Base-by-base conservation (phyloP, 2,113 vertebrate genomes). In the Trematocara nigrifrons region DNA sequence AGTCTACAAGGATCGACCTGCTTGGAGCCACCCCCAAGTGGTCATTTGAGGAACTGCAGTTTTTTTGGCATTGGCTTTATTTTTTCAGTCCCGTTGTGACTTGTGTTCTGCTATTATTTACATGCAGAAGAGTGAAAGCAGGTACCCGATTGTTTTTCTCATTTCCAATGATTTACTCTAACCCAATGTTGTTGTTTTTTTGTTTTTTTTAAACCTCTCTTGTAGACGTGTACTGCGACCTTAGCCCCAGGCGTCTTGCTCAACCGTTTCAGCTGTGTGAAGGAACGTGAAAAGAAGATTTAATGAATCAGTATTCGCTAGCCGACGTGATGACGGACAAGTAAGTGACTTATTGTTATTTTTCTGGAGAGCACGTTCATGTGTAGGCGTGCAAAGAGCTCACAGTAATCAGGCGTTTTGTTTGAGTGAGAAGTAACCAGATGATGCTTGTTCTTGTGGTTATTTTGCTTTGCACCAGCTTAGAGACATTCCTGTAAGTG, bases 261-360 rank as follows among this genome's bases (percentile, higher is more conserved):
- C 88, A 59, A 57, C 87, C 52, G 4, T 91, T 93, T 91, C 82
- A 78, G 16, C 85, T 38, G 87, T 85, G 91, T 79, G 90, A 90
- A 81, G 83, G 82, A 66, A 89, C 87, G 51, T 38, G 40, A 83
- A 84, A 86, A 88, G 90, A 79, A 69, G 85, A 87, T 95, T 96
- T 94, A 88, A 97, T 96, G 95, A 95, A 95, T 95, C 95, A 94
- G 29, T 96, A 91, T 93, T 95, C 93, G 81, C 91, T 94, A 35
- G 85, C 93, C 74, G 94, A 96, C 59, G 88, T 94, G 91, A 96
- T 97, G 96, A 95, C 95, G 7, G 96, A 96, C 94, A 97, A 96
- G 96, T 97, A 93, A 96, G 96, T 95, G 81, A 7, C 87, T 91
- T 79, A 52, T 89, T 78, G 42, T 79, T 78, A 45, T 86, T 79